Percentiles rank a stretch among this genome's conserved stretches.
Evolutionary conservation across 1,140 invertebrate species (phyloP).

Genomic region (Nylanderia fulva): DNA sequence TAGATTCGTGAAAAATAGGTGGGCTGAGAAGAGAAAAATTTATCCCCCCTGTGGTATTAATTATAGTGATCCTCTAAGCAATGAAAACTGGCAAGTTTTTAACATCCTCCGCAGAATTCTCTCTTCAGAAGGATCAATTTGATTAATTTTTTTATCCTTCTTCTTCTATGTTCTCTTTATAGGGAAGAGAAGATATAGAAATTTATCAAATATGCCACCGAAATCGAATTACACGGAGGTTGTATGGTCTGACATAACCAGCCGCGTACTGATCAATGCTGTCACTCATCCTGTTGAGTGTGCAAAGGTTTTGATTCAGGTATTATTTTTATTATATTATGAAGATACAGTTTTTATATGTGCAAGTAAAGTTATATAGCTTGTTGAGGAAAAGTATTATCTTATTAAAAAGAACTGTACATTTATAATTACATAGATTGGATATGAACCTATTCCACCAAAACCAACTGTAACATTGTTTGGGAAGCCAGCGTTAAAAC

Average conservation of each 20-base stretch:
- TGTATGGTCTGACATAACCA: slow-evolving; percentile 76
- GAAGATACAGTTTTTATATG: not conserved
- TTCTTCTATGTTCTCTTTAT: not conserved
- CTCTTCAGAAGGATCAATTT: not conserved
- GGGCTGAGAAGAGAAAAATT: not conserved
- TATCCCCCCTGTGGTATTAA: not conserved
- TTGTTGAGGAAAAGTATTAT: not conserved
- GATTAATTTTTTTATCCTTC: not conserved
- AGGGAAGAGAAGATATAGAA: not conserved
- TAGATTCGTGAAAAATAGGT: not conserved
- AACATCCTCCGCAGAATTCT: not conserved
- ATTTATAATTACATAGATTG: slow-evolving; percentile 88
- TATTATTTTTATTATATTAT: slow-evolving; percentile 74
- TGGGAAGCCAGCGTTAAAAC: slow-evolving; percentile 91
- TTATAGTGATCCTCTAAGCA: not conserved
- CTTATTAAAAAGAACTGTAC: slow-evolving; percentile 16
- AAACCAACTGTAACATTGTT: slow-evolving; percentile 91
- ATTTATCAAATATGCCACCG: slow-evolving; percentile 70
- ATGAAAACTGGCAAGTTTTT: slow-evolving; percentile 17
- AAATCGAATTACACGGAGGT: slow-evolving; percentile 69
- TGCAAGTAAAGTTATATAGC: not conserved
- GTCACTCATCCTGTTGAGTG: slow-evolving; percentile 92
- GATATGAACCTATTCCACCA: slow-evolving; percentile 94
- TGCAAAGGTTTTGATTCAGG: slow-evolving; percentile 93
- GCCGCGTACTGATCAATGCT: slow-evolving; percentile 85